A percentile compares a stretch with the other conserved stretches of the same genome.
Evolutionary conservation across 2,888 invertebrate species (phyloP).

Genomic region (Tyria jacobaeae): DNA sequence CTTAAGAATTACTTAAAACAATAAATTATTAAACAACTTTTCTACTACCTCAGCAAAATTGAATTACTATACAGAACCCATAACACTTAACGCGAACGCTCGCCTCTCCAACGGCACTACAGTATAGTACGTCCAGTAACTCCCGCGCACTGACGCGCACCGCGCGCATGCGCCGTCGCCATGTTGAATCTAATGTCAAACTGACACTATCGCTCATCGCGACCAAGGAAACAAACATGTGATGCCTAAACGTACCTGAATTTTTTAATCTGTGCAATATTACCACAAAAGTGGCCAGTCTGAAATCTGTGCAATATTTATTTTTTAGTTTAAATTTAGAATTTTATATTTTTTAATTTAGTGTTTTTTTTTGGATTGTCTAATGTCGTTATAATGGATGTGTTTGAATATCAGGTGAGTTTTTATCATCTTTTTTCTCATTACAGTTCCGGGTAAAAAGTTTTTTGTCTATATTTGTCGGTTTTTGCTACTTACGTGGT

Average conservation of each 20-base stretch:
- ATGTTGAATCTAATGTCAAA: constrained; percentile 50
- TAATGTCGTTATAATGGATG: constrained; percentile 73
- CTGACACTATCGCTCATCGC: constrained; percentile 43
- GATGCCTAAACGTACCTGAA: constrained; percentile 66
- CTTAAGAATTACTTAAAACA: not conserved
- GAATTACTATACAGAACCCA: constrained; percentile 31
- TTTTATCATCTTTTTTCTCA: constrained; percentile 20
- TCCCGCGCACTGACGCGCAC: constrained; percentile 56
- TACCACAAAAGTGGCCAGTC: constrained; percentile 71
- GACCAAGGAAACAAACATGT: constrained; percentile 44
- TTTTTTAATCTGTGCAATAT: constrained; percentile 75
- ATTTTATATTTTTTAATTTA: constrained; percentile 40
- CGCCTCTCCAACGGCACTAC: constrained; percentile 52
- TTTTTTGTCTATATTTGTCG: constrained; percentile 4
- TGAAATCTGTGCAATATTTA: constrained; percentile 75
- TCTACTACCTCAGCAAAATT: not conserved
- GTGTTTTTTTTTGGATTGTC: constrained; percentile 49
- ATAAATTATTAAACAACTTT: not conserved
- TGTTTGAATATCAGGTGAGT: constrained; percentile 81
- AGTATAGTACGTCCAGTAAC: constrained; percentile 52
- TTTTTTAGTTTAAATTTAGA: constrained; percentile 41
- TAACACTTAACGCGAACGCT: constrained; percentile 20
- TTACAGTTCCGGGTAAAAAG: constrained; percentile 22
- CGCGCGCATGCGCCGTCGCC: constrained; percentile 60
- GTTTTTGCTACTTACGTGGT: constrained; percentile 6